phyloP scores from a whole-genome alignment of 2,797 vertebrate genomes.

The Florisuga fusca region DNA sequence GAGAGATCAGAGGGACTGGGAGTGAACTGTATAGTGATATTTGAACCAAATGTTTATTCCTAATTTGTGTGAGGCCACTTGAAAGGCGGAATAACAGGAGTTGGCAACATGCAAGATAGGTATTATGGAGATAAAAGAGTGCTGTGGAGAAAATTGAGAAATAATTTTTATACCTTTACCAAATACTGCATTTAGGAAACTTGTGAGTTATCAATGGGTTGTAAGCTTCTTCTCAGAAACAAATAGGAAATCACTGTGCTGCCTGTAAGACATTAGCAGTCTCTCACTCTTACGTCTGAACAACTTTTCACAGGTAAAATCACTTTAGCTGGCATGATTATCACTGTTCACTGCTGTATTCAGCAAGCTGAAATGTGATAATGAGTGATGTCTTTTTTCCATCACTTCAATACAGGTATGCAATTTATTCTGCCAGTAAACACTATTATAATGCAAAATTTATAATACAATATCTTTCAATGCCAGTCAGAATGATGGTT shows the following conservation, averaged over 20 bases:
- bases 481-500: slow-evolving; percentile 68
- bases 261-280: not conserved
- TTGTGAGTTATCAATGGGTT: slow-evolving; percentile 22
- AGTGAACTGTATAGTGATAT: not conserved
- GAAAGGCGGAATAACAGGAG: not conserved
- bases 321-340: slow-evolving; percentile 55
- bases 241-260: slow-evolving; percentile 26
- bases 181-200: not conserved
- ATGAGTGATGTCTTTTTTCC: slow-evolving; percentile 65
- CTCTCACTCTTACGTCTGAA: slow-evolving; percentile 37
- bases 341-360: slow-evolving; percentile 51
- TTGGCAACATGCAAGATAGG: not conserved
- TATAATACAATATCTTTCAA: slow-evolving; percentile 73
- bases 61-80: not conserved
- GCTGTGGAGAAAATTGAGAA: slow-evolving; percentile 1
- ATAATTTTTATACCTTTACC: slow-evolving; percentile 22
- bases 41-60: not conserved
- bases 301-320: slow-evolving; percentile 61
- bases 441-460: slow-evolving; percentile 75
- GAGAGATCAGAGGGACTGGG: not conserved
- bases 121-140: not conserved
- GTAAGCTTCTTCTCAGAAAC: slow-evolving; percentile 27
- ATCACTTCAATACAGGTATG: slow-evolving; percentile 66
- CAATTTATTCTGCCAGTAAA: slow-evolving; percentile 72
- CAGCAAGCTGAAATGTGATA: slow-evolving; percentile 60